Evolutionary conservation across 1,140 invertebrate genomes (phyloP).

Genomic region (Spodoptera litura): DNA sequence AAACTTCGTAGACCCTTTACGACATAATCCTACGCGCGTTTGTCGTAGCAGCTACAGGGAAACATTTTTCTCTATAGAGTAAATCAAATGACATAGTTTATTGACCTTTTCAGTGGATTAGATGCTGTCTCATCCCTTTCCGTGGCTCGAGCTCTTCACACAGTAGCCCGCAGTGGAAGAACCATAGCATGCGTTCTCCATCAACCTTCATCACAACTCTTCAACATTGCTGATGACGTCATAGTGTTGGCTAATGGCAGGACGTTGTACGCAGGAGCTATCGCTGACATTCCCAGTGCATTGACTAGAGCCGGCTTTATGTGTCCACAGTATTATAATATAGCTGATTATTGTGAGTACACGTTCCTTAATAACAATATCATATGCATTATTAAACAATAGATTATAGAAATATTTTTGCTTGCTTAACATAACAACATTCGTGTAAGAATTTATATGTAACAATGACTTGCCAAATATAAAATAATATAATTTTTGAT

Average conservation of each 20-base stretch:
- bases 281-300: constrained; percentile 82
- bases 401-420: not conserved
- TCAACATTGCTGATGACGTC: constrained; percentile 90
- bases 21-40: not conserved
- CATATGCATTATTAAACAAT: too few relatives aligned
- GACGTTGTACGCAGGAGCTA: constrained; percentile 87
- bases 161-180: constrained; percentile 90
- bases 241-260: constrained; percentile 87
- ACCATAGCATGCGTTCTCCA: constrained; percentile 95
- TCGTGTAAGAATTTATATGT: too few relatives aligned
- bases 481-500: too few relatives aligned
- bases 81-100: not conserved
- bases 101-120: constrained; percentile 87
- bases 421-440: too few relatives aligned
- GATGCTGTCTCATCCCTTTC: constrained; percentile 92
- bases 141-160: constrained; percentile 89
- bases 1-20: not conserved
- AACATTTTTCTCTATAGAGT: not conserved
- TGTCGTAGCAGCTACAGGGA: not conserved
- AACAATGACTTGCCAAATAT: too few relatives aligned
- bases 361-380: too few relatives aligned
- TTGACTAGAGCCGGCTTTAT: constrained; percentile 85
- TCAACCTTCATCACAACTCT: constrained; percentile 95
- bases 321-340: constrained; percentile 90
- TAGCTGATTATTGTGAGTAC: constrained; percentile 89